phyloP scores from a whole-genome alignment of 1,140 invertebrate species.

The Chionoecetes opilio region DNA sequence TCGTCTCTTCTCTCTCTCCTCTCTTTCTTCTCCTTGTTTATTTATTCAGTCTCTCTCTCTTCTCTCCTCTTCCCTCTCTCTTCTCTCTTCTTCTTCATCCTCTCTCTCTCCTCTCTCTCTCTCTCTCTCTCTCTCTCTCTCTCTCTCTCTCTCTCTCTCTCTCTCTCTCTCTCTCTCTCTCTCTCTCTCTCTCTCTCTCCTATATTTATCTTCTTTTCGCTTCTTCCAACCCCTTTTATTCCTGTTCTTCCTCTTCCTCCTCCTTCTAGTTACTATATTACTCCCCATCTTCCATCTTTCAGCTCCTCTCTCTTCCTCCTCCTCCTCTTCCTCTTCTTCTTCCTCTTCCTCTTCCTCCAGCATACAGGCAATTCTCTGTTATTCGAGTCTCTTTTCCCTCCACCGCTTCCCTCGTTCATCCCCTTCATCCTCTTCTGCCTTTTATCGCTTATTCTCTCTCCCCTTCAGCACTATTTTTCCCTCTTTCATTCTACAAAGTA shows the following conservation, averaged over 20 bases:
- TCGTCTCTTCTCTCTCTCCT: neutral
- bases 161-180: neutral
- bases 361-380: no score
- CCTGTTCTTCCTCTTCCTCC: neutral
- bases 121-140: neutral
- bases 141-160: slow-evolving; percentile 38
- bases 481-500: neutral
- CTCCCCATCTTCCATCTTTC: neutral
- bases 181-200: neutral
- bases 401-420: neutral
- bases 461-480: neutral
- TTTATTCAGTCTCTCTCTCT: neutral
- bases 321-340: neutral
- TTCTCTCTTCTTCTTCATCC: neutral
- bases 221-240: neutral
- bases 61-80: neutral
- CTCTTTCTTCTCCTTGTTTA: neutral
- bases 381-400: neutral
- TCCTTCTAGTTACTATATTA: neutral
- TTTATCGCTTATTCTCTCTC: neutral
- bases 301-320: neutral
- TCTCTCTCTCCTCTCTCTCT: neutral
- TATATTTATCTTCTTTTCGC: neutral
- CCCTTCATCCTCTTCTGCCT: neutral
- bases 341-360: slow-evolving; percentile 1